Evolutionary conservation across 2,113 vertebrate species (phyloP), one percentile per base, ranked within the genome.

Genomic region (Ophthalmolycus amberensis): DNA sequence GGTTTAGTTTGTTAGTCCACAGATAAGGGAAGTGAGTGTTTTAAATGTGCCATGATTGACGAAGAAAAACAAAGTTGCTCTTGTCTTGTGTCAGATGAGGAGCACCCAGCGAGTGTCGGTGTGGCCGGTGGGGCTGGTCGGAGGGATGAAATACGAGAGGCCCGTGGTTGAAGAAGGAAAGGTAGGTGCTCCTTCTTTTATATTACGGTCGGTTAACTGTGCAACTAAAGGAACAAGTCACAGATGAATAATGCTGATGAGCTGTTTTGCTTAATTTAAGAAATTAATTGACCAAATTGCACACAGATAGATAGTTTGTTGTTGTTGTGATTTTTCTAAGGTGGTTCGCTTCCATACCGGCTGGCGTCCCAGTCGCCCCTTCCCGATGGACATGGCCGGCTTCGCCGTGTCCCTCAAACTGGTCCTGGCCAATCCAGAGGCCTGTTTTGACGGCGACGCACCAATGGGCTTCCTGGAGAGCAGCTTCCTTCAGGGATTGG

Each of bases 71-170:
- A 50, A 66, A 63, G 25, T 5, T 70, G 22, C 10, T 66, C 18
- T 42, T 65, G 32, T 85, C 50, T 92, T 52, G 48, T 50, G 15
- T 27, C 85, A 98, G 97, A 98, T 98, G 96, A 96, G 97, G 56
- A 92, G 90, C 88, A 98, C 97, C 11, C 91, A 92, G 59, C 94
- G 94, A 5, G 97, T 97, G 12, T 97, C 97, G 0, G 97, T 98
- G 62, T 98, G 97, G 97, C 97, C 97, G 0, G 97, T 98, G 75
- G 97, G 97, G 27, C 93, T 98, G 50, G 97, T 98, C 37, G 97
- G 97, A 0, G 97, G 96, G 66, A 96, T 98, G 94, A 95, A 96
- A 18, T 97, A 96, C 9, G 97, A 98, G 93, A 92, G 96, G 22
- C 97, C 97, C 1, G 95, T 95, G 50, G 96, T 98, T 46, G 96